Percentiles rank a stretch among this genome's conserved stretches.
Conservation (phyloP, 2,113 vertebrate genomes). For the Alaudala cheleensis region DNA sequence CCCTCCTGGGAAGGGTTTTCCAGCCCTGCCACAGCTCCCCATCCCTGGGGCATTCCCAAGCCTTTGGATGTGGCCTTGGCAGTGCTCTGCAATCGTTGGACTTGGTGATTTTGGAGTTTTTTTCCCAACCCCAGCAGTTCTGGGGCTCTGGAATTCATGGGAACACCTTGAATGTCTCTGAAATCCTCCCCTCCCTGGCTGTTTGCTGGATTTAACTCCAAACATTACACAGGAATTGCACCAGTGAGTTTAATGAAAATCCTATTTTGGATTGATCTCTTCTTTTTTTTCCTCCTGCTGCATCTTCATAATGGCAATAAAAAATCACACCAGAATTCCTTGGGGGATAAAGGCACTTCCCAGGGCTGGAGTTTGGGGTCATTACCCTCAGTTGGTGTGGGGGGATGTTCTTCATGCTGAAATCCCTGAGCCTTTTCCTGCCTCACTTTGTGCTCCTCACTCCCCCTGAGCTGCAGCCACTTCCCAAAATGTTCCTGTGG, state of each 20-base stretch:
- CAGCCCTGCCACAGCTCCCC: not conserved
- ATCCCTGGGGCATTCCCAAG: not conserved
- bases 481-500: no score
- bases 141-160: not conserved
- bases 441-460: not conserved
- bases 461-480: not conserved
- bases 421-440: not conserved
- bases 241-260: not conserved
- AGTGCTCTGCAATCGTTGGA: not conserved
- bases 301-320: not conserved
- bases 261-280: fast-evolving
- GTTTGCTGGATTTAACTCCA: not conserved
- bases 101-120: not conserved
- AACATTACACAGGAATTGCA: not conserved
- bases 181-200: not conserved
- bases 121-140: not conserved
- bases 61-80: not conserved
- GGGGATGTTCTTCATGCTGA: not conserved
- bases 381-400: not conserved
- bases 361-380: not conserved
- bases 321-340: not conserved
- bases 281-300: not conserved
- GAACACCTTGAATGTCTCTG: not conserved
- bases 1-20: not conserved
- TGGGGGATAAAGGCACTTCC: not conserved